These are phyloP conservation scores for Eleginops maclovinus DNA, from an alignment of 2,113 vertebrate genomes.

Conservation along the genomic window DNA sequence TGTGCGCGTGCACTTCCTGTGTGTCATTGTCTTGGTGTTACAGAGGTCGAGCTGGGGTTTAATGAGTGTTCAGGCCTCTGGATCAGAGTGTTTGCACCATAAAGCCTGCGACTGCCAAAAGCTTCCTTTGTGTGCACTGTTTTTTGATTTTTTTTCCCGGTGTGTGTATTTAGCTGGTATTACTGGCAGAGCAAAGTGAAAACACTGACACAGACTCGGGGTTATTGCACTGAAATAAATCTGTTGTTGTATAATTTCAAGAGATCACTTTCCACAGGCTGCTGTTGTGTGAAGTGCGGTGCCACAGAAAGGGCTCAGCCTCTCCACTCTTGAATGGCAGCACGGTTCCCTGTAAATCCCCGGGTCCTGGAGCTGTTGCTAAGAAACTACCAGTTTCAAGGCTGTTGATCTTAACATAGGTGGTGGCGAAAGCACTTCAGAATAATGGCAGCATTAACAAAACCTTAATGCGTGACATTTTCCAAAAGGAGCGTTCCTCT, in stretches of 20 bases:
- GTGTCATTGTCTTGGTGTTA: background rate
- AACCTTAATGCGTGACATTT: conserved; percentile 38
- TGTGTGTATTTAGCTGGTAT: conserved; percentile 25
- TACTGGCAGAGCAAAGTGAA: conserved; percentile 21
- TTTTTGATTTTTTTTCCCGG: background rate
- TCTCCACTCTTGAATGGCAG: conserved; percentile 46
- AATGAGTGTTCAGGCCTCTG: conserved; percentile 50
- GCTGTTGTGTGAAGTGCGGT: conserved; percentile 56
- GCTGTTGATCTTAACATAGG: conserved; percentile 48
- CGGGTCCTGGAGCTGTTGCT: conserved; percentile 57
- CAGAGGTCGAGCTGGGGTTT: conserved; percentile 42
- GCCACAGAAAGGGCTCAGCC: conserved; percentile 36
- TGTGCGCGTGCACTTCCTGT: background rate
- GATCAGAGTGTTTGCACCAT: conserved; percentile 49
- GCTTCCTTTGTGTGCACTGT: conserved; percentile 32
- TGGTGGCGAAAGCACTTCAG: conserved; percentile 23
- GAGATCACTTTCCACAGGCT: conserved; percentile 55
- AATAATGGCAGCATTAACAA: conserved; percentile 30
- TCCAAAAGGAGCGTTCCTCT: background rate
- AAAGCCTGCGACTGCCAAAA: conserved; percentile 51
- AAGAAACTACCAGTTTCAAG: conserved; percentile 55
- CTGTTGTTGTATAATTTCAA: conserved; percentile 56
- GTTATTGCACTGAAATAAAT: conserved; percentile 55
- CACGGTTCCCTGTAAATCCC: conserved; percentile 33
- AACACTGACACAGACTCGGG: conserved; percentile 4